Evolutionary conservation across 2,797 vertebrate species (phyloP).

Genomic region (Serranus cabrilla): DNA sequence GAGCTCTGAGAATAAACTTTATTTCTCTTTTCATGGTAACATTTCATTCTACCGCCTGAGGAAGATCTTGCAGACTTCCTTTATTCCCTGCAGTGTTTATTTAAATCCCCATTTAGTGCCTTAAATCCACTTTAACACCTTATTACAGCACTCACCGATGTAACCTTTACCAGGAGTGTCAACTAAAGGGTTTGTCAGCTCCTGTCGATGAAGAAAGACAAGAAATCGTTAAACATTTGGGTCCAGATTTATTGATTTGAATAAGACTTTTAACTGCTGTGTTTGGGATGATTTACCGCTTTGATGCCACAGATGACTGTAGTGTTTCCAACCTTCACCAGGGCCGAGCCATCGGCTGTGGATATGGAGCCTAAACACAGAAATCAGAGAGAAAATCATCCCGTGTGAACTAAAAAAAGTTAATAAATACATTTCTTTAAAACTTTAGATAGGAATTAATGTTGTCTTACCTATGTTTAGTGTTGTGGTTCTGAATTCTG

Average conservation of each 20-base stretch:
- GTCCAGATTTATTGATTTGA: too few species aligned
- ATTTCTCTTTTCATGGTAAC: too few species aligned
- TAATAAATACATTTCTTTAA: too few species aligned
- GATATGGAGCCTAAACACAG: slow-evolving; percentile 90
- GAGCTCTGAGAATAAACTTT: not conserved
- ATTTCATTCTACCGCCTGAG: too few species aligned
- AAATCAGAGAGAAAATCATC: not conserved
- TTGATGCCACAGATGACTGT: slow-evolving; percentile 97
- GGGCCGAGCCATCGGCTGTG: slow-evolving; percentile 95
- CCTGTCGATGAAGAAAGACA: slow-evolving; percentile 78
- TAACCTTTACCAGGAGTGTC: slow-evolving; percentile 94
- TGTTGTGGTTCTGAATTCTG: slow-evolving; percentile 95
- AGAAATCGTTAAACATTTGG: not conserved
- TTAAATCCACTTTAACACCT: not conserved
- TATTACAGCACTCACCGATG: slow-evolving; percentile 84
- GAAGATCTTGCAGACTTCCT: too few species aligned
- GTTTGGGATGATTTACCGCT: slow-evolving; percentile 79
- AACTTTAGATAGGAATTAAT: accelerated
- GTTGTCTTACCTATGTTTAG: slow-evolving; percentile 91
- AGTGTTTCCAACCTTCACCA: slow-evolving; percentile 97
- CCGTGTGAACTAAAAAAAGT: not conserved
- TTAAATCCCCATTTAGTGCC: not conserved
- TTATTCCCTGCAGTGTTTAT: not conserved
- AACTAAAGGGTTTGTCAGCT: slow-evolving; percentile 89
- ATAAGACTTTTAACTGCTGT: too few species aligned